Evolutionary conservation across 2,113 vertebrate species (phyloP).

Genomic region (Sinocyclocheilus maitianheensis): DNA sequence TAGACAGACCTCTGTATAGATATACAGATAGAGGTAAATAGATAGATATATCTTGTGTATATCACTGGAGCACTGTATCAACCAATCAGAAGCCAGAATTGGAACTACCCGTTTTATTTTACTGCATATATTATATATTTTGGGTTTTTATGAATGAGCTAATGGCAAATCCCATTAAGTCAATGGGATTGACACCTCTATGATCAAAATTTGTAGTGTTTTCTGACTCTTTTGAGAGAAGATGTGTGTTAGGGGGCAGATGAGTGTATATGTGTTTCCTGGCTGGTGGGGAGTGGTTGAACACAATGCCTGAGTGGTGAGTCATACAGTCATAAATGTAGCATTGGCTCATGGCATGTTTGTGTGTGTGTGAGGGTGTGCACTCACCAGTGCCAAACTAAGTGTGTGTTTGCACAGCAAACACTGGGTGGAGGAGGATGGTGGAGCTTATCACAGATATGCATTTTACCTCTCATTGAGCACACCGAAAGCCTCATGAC

Average conservation of each 20-base stretch:
- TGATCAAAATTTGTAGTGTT: background rate
- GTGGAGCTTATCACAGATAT: background rate
- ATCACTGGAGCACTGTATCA: background rate
- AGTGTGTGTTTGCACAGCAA: slow-evolving; percentile 9
- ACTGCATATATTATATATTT: background rate
- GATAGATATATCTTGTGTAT: background rate
- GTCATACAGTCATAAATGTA: slow-evolving; percentile 37
- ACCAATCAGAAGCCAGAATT: background rate
- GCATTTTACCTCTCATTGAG: background rate
- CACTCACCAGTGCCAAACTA: background rate
- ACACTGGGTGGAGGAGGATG: slow-evolving; percentile 32
- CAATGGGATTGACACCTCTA: too few relatives aligned
- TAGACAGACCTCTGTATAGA: too few relatives aligned
- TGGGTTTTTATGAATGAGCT: background rate
- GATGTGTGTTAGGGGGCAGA: background rate
- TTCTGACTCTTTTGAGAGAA: background rate
- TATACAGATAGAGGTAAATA: too few relatives aligned
- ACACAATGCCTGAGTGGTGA: slow-evolving; percentile 41
- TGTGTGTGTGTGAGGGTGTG: background rate
- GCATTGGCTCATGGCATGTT: background rate
- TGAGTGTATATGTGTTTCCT: slow-evolving; percentile 12
- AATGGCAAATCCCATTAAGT: background rate
- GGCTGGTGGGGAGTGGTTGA: slow-evolving; percentile 15
- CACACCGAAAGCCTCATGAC: background rate
- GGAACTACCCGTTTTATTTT: background rate